Conservation (phyloP, 2,797 vertebrate species). For the Gila robusta region DNA sequence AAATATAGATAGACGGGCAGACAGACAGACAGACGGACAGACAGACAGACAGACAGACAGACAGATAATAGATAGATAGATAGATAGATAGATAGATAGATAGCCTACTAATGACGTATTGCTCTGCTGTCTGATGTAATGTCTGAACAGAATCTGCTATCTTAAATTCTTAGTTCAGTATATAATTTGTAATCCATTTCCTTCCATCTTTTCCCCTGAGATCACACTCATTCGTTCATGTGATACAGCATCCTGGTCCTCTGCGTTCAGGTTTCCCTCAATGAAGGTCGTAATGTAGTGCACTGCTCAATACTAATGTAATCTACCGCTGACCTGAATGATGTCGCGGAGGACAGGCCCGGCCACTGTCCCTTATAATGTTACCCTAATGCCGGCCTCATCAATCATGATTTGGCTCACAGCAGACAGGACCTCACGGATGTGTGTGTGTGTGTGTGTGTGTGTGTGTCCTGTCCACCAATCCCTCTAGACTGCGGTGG, state of each 20-base stretch:
- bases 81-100: background rate
- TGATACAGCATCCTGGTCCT: constrained; percentile 27
- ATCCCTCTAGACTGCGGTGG: constrained; percentile 4
- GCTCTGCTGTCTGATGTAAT: background rate
- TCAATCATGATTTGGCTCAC: constrained; percentile 87
- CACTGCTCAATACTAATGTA: constrained; percentile 85
- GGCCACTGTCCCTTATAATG: constrained; percentile 85
- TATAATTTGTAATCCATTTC: constrained; percentile 18
- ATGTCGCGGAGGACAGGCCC: constrained; percentile 83
- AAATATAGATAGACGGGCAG: too few relatives aligned
- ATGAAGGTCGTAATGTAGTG: constrained; percentile 88
- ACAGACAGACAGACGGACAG: too few relatives aligned
- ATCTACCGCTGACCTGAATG: constrained; percentile 84
- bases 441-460: constrained; percentile 48
- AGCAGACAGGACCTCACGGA: constrained; percentile 74
- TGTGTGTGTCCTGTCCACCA: constrained; percentile 57
- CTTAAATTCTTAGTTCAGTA: constrained; percentile 13
- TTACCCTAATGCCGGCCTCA: constrained; percentile 87
- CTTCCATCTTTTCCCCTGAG: background rate
- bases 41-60: too few relatives aligned
- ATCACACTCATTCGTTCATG: constrained; percentile 19
- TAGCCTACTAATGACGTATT: background rate
- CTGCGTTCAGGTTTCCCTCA: constrained; percentile 75
- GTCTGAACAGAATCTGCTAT: background rate
- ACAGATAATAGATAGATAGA: too few relatives aligned